Conservation (phyloP, 2,888 invertebrate genomes). For the Nemotelus nigrinus region DNA sequence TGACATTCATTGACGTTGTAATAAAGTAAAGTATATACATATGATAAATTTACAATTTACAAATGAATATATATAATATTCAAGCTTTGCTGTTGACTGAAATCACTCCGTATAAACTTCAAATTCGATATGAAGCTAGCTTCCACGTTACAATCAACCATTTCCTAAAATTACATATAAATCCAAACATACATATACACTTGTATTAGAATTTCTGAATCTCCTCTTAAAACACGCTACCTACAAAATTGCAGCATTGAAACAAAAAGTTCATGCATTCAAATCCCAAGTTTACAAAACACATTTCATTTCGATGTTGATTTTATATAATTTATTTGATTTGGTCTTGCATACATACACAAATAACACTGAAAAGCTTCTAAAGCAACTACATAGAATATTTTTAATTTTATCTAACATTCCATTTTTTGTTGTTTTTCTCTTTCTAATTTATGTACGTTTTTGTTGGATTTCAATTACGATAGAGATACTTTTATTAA, state of each 20-base stretch:
- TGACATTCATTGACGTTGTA: neutral
- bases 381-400: conserved; percentile 29
- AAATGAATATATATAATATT: neutral
- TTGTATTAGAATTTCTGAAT: neutral
- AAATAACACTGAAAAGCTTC: conserved; percentile 28
- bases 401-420: conserved; percentile 45
- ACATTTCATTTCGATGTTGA: no score
- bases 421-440: conserved; percentile 45
- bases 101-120: neutral
- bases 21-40: no score
- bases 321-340: no score
- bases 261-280: no score
- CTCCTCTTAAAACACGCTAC: no score
- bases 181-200: neutral
- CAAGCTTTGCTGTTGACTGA: neutral
- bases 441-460: conserved; percentile 24
- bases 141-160: conserved; percentile 30
- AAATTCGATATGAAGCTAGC: conserved; percentile 4
- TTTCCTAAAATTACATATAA: neutral
- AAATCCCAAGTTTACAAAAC: neutral
- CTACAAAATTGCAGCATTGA: no score
- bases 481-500: conserved; percentile 19
- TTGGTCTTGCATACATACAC: neutral
- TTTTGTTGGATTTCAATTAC: conserved; percentile 45
- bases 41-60: no score